Conservation (phyloP, 2,888 invertebrate species). For the Lasioglossum zephyrum region DNA sequence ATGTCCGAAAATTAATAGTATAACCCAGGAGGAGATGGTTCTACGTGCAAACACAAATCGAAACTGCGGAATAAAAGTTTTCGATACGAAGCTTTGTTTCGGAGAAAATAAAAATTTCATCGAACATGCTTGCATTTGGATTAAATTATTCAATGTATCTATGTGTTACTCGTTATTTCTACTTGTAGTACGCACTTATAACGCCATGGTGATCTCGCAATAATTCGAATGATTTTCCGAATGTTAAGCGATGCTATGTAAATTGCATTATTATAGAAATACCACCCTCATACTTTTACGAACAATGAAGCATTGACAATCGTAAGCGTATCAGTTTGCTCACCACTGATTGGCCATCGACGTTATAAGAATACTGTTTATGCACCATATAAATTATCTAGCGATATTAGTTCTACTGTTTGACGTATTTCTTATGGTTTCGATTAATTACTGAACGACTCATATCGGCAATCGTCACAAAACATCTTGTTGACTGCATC, state of each 20-base stretch:
- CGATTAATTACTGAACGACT: background rate
- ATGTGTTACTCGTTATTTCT: constrained; percentile 2
- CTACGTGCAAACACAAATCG: constrained; percentile 6
- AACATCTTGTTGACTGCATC: background rate
- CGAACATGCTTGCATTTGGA: constrained; percentile 3
- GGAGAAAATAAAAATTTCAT: constrained; percentile 6
- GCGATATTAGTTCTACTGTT: background rate
- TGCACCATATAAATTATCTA: constrained; percentile 3
- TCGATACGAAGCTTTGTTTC: background rate
- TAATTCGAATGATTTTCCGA: background rate
- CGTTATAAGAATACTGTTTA: background rate
- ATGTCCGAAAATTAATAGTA: background rate
- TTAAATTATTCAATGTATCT: background rate
- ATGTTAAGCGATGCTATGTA: background rate
- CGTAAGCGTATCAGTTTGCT: background rate
- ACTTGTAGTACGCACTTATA: constrained; percentile 7
- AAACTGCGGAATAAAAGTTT: background rate
- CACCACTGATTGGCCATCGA: constrained; percentile 5
- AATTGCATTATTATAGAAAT: constrained; percentile 10
- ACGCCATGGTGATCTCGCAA: background rate
- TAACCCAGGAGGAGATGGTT: background rate
- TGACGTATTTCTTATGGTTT: background rate
- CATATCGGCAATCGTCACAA: background rate
- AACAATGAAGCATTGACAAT: background rate
- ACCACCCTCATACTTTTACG: background rate